Evolutionary conservation across 1,140 invertebrate genomes (phyloP), one percentile per base, ranked within the genome.

Genomic region (Gonioctena quinquepunctata): DNA sequence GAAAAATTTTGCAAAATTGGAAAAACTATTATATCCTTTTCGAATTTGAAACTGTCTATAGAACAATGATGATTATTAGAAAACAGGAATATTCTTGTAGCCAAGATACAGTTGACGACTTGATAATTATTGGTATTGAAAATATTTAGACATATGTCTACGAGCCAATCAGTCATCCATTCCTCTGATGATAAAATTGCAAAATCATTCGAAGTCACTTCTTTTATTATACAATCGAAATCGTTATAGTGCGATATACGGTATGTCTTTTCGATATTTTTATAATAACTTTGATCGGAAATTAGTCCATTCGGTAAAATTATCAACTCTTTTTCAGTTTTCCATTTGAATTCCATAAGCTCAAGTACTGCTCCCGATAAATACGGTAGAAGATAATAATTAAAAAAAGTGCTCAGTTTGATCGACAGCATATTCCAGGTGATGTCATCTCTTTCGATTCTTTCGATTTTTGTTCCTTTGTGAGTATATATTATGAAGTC

Each of bases 401-500:
- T 2, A 2, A 42, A 42, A 4, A 42, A 42, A 42, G 3, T 2
- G 11, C n/a, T 42, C 13, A 42, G 11, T 42, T n/a, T 16, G 0
- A 0, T 42, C 33, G 5, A 4, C 11, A 42, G 11, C n/a, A 42
- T 42, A 33, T 42, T 13, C 23, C 23, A 67, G 54, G 59, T 26
- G 25, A n/a, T 19, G 1, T 2, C 7, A 27, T 67, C 18, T 42
- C 65, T 59, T n/a, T 28, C 13, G 4, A 67, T 67, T 57, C 23
- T 67, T 0, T 59, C 0, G 0, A 67, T 25, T 16, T 48, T 16
- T 13, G 59, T 33, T 21, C 13, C 52, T 6, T n/a, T 13, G 19
- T n/a, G 16, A 8, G 25, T 59, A 16, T 18, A 59, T 1, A 67
- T n/a, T 5, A 59, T 50, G 21, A 65, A 66, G 18, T 66, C 63